These are phyloP conservation scores for Oligia fasciuncula DNA, from an alignment of 2,888 invertebrate genomes.

Conservation along the genomic window DNA sequence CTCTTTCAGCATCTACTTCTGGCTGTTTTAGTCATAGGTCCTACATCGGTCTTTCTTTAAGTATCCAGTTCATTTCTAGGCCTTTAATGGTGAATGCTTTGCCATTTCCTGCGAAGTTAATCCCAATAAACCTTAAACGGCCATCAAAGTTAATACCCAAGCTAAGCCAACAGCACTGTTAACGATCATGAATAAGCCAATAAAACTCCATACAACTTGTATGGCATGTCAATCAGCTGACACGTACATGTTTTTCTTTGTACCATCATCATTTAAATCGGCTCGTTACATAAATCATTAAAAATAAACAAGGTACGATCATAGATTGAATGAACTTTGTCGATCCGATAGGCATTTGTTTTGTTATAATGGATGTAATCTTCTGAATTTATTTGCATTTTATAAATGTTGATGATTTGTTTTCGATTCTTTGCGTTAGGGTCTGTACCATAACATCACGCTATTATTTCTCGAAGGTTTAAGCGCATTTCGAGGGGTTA, in stretches of 20 bases:
- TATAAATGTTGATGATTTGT: not conserved
- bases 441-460: not conserved
- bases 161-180: constrained; percentile 10
- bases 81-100: not conserved
- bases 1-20: not conserved
- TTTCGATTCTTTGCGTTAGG: not conserved
- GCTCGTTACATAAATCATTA: constrained; percentile 45
- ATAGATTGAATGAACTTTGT: constrained; percentile 29
- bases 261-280: constrained; percentile 25
- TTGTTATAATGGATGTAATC: not conserved
- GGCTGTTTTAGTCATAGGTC: not conserved
- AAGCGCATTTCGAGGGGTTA: not conserved
- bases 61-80: not conserved
- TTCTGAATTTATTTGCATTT: constrained; percentile 16
- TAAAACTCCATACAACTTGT: constrained; percentile 31
- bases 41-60: not conserved
- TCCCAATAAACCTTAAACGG: not conserved
- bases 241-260: constrained; percentile 16
- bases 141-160: not conserved
- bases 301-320: constrained; percentile 49
- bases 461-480: not conserved
- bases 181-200: constrained; percentile 20
- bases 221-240: constrained; percentile 47
- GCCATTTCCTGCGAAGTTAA: not conserved
- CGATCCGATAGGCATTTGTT: constrained; percentile 24